Evolutionary conservation across 1,140 invertebrate species (phyloP), one percentile per base, ranked within the genome.

Genomic region (Scaptodrosophila lebanonensis): DNA sequence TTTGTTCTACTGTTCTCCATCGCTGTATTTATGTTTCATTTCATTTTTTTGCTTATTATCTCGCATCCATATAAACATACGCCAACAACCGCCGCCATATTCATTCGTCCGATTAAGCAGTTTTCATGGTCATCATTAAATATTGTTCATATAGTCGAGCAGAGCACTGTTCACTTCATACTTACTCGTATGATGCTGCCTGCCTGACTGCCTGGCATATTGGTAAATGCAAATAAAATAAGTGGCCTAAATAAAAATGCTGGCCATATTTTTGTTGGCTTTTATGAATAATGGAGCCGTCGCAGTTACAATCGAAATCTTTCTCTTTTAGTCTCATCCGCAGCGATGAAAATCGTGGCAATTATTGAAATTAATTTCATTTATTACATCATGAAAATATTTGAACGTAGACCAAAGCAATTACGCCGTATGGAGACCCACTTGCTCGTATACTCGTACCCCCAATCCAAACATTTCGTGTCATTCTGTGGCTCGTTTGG

Each of bases 321-420:
- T 62, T 35, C 52, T 25, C 17, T 61, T 61, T 29, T 40, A 8
- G 3, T 20, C 22, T 29, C 13, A n/a, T 3, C 11, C 3, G 9
- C 42, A 47, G 16, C 67, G 35, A 25, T 47, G 32, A 45, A 62
- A 77, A 73, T 79, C 57, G 73, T 56, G 53, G 73, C 73, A 77
- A 77, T 79, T 77, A 77, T 79, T 79, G 57, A 77, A 77, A 79
- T 77, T 77, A 73, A 77, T 77, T 73, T 73, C 73, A 79, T 77
- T 79, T 77, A 77, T 77, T 77, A 79, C 73, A 77, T 79, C 73
- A 79, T 73, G 64, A 68, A 79, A 72, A 79, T 66, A 79, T 61
- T 50, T 60, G 38, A 17, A 47, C 44, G 20, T 30, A 32, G 27
- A 25, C 27, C 44, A 43, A 13, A 66, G 54, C 66, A 43, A 70